Conservation (phyloP, 2,888 invertebrate species). For the Dilophus febrilis region DNA sequence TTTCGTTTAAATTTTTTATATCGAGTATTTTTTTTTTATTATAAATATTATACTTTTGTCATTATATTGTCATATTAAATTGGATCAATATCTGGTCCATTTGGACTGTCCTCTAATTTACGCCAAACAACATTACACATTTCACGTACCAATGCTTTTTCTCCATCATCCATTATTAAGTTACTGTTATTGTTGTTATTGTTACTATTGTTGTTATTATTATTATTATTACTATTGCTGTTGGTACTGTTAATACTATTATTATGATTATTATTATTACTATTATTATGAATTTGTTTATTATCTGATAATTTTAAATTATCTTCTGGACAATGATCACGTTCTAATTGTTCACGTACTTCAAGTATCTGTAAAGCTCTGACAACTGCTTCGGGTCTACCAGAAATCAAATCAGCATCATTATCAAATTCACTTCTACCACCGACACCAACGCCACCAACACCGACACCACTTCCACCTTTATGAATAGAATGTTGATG, state of each 20-base stretch:
- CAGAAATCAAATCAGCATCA: slow-evolving; percentile 32
- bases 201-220: not conserved
- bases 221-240: slow-evolving; percentile 1
- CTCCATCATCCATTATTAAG: slow-evolving; percentile 53
- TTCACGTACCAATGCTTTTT: slow-evolving; percentile 82
- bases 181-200: slow-evolving; percentile 17
- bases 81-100: slow-evolving; percentile 23
- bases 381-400: slow-evolving; percentile 81
- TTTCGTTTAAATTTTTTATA: too few relatives aligned
- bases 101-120: slow-evolving; percentile 72
- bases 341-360: slow-evolving; percentile 72
- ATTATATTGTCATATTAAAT: not conserved
- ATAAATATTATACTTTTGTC: not conserved
- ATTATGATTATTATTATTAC: slow-evolving; percentile 2
- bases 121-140: slow-evolving; percentile 95
- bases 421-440: slow-evolving; percentile 7
- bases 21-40: too few relatives aligned
- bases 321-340: slow-evolving; percentile 35
- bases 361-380: slow-evolving; percentile 84
- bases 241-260: slow-evolving; percentile 9
- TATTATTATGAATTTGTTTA: slow-evolving; percentile 23
- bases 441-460: not conserved
- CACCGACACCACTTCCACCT: not conserved
- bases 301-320: not conserved
- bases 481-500: slow-evolving; percentile 9